phyloP scores from a whole-genome alignment of 2,888 invertebrate species.

The Camponotus fellah region DNA sequence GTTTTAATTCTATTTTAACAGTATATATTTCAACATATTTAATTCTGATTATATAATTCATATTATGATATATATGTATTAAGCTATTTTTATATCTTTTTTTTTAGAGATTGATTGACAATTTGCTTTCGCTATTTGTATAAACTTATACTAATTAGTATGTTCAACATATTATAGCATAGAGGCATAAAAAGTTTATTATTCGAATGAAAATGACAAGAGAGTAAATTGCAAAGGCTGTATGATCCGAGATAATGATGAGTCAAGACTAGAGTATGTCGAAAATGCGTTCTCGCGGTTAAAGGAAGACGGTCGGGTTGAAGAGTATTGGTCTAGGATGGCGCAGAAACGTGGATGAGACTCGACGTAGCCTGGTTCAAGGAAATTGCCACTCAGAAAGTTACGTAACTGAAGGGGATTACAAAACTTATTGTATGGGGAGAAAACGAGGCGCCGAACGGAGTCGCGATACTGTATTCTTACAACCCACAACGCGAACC shows the following conservation, averaged over 20 bases:
- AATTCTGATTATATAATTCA: neutral
- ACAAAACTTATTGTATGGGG: slow-evolving; percentile 74
- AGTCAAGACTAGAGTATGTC: slow-evolving; percentile 23
- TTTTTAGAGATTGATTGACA: neutral
- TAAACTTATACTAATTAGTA: neutral
- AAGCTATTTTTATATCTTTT: neutral
- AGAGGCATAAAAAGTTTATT: slow-evolving; percentile 17
- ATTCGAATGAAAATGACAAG: neutral
- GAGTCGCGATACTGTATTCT: slow-evolving; percentile 51
- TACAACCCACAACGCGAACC: slow-evolving; percentile 35
- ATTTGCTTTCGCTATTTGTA: neutral
- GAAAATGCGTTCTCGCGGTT: slow-evolving; percentile 51
- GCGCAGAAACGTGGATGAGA: slow-evolving; percentile 50
- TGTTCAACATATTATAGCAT: neutral
- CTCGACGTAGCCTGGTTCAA: slow-evolving; percentile 50
- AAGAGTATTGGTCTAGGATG: slow-evolving; percentile 21
- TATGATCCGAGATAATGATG: slow-evolving; percentile 31
- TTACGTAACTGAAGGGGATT: slow-evolving; percentile 74
- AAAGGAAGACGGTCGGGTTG: slow-evolving; percentile 34
- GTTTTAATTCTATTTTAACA: neutral
- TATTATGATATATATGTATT: neutral
- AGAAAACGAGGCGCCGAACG: slow-evolving; percentile 65
- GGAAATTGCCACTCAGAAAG: slow-evolving; percentile 76
- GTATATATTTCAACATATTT: neutral
- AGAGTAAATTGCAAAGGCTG: slow-evolving; percentile 7